phyloP scores from a whole-genome alignment of 2,113 vertebrate genomes.

The Megaceryle torquata region DNA sequence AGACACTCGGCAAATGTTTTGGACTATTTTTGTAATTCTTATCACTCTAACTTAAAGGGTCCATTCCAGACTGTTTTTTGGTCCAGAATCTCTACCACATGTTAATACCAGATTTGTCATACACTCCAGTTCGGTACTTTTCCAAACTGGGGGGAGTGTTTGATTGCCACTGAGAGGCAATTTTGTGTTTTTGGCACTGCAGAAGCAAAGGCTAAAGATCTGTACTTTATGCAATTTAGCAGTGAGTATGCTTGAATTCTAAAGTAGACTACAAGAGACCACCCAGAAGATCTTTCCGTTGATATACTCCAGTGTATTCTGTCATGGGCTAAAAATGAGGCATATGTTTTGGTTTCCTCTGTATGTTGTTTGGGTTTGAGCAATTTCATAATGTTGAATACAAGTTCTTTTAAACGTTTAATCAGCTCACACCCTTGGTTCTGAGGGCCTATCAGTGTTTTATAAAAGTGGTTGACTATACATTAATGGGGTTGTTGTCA shows the following conservation, averaged over 20 bases:
- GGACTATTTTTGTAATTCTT: background rate
- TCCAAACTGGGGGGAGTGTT: background rate
- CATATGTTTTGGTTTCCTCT: constrained; percentile 28
- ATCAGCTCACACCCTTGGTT: background rate
- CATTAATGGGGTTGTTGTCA: background rate
- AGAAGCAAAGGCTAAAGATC: background rate
- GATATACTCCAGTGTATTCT: constrained; percentile 10
- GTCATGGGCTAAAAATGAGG: constrained; percentile 16
- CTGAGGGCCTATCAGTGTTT: background rate
- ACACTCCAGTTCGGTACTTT: background rate
- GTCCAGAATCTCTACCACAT: background rate
- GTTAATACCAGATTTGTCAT: background rate
- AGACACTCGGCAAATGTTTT: background rate
- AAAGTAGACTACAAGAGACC: background rate
- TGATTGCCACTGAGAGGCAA: background rate
- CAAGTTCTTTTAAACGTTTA: background rate
- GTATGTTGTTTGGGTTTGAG: constrained; percentile 10
- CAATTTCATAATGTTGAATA: background rate
- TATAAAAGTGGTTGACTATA: background rate
- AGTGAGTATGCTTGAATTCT: background rate
- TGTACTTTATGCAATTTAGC: background rate
- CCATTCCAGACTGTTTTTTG: background rate
- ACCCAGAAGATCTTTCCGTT: constrained; percentile 28
- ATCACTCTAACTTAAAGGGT: background rate
- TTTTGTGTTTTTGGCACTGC: background rate